Conservation (phyloP, 2,113 vertebrate species). For the Hypocryptadius cinnamomeus region DNA sequence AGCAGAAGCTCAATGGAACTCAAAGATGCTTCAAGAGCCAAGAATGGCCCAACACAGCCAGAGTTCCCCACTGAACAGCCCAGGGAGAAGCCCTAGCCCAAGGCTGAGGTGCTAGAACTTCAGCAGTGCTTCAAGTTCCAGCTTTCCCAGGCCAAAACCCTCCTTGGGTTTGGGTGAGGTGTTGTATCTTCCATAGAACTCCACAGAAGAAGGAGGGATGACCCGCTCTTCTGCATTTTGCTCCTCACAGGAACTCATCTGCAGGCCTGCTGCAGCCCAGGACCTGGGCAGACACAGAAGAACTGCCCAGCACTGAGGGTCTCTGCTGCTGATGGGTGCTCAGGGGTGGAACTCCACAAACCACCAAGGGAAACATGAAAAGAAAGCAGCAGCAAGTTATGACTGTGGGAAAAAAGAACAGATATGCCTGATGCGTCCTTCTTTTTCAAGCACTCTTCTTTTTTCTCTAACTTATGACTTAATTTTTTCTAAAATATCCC, state of each 20-base stretch:
- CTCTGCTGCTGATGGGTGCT: background rate
- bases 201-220: background rate
- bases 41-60: background rate
- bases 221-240: background rate
- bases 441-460: background rate
- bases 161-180: background rate
- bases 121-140: background rate
- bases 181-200: background rate
- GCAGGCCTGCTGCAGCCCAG: background rate
- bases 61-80: background rate
- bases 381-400: background rate
- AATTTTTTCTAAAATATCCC: background rate
- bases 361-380: rapidly evolving
- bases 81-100: background rate
- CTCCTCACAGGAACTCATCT: background rate
- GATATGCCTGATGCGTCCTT: rapidly evolving
- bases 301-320: background rate
- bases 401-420: background rate
- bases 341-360: background rate
- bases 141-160: background rate
- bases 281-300: background rate
- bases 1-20: background rate
- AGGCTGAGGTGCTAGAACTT: background rate
- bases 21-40: background rate
- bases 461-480: background rate